Evolutionary conservation across 2,797 vertebrate species (phyloP).

Genomic region (Garrulus glandarius): DNA sequence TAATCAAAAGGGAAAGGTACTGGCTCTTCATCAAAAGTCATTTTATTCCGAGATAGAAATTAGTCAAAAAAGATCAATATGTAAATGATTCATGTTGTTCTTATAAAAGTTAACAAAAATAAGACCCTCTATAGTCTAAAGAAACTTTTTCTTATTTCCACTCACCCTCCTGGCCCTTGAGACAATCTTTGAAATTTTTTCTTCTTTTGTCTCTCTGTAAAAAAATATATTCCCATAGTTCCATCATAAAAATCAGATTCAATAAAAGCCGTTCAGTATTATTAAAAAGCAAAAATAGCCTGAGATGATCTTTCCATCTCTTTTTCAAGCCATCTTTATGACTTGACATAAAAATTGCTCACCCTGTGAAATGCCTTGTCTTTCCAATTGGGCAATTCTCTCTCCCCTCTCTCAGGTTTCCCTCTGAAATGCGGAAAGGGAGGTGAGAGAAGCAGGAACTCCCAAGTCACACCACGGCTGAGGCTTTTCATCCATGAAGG

Average conservation of each 20-base stretch:
- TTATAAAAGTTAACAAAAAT: background rate
- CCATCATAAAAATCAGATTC: background rate
- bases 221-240: background rate
- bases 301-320: background rate
- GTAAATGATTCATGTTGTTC: background rate
- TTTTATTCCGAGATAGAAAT: background rate
- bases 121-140: background rate
- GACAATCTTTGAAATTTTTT: background rate
- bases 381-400: background rate
- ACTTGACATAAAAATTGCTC: background rate
- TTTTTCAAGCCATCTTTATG: background rate
- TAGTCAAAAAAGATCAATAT: background rate
- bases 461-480: fast-evolving
- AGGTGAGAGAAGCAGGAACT: background rate
- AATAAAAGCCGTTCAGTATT: background rate
- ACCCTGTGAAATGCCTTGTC: background rate
- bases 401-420: background rate
- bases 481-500: background rate
- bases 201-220: background rate
- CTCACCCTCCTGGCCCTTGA: background rate
- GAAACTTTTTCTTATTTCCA: background rate
- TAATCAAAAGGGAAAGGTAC: background rate
- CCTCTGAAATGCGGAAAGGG: background rate
- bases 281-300: background rate
- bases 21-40: background rate